phyloP scores from a whole-genome alignment of 37 sponge, comb jelly and placozoan species.

The Amphimedon queenslandica region DNA sequence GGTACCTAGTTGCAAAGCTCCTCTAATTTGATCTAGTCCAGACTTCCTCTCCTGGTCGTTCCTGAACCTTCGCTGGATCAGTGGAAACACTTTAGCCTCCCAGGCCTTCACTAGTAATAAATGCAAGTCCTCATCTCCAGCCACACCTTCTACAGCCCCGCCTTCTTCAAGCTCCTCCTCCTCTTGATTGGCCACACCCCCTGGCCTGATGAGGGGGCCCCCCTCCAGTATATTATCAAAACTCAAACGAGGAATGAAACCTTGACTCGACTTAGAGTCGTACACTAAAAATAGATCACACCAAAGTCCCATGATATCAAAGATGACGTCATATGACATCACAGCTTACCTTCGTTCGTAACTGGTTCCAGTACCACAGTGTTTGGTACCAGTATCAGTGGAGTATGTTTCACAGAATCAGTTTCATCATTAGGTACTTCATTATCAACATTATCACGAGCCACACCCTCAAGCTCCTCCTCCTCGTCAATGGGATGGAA shows the following conservation, averaged over 20 bases:
- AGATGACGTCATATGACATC: too few species aligned
- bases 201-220: conserved; percentile 59
- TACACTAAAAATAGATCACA: too few species aligned
- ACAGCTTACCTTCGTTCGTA: too few species aligned
- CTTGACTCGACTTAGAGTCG: too few species aligned
- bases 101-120: conserved; percentile 92
- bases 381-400: background rate
- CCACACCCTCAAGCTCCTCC: background rate
- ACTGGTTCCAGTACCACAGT: background rate
- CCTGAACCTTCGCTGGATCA: conserved; percentile 85
- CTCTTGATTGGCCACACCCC: conserved; percentile 60
- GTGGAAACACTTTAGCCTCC: conserved; percentile 96
- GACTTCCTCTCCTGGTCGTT: conserved; percentile 91
- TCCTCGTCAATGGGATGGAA: conserved; percentile 14
- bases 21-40: conserved; percentile 93
- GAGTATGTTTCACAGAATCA: background rate
- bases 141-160: conserved; percentile 19
- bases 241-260: conserved; percentile 17
- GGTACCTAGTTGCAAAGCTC: conserved; percentile 91
- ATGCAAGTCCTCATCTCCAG: conserved; percentile 74
- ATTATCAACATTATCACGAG: background rate
- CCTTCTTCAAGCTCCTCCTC: conserved; percentile 57
- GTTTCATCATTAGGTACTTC: background rate
- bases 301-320: too few species aligned
- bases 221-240: conserved; percentile 81